Base-by-base conservation (phyloP, 2,888 invertebrate species). In the Yponomeuta sedellus region DNA sequence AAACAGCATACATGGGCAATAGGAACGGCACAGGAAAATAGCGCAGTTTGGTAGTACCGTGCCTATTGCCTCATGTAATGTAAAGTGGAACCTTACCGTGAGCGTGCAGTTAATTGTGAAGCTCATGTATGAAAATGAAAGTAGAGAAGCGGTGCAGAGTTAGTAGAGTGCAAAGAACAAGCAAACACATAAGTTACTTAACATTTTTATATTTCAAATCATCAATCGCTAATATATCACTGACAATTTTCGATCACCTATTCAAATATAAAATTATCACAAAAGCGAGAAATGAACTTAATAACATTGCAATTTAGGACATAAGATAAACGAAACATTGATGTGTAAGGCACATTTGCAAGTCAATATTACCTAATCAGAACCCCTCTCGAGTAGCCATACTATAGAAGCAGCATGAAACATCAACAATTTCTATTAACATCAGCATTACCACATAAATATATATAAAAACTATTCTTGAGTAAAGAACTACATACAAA, bases 381-480 rank as follows among this genome's bases (percentile, higher is more conserved):
- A 77, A 85, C 85, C 83, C 80, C 88, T 84, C 87, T 85, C 82
- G 85, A 81, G 75, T 84, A 86, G 77, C 84, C 88, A 77, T 87
- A 85, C 88, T 89, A 82, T 87, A 80, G 83, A 75, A 81, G 89
- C 87, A 78, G 90, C 90, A 75, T 82, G 82, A 83, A 77, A 82
- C 79, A 79, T 77, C 68, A 80, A 71, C 75, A 79, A 79, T 81
- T 80, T 80, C 64, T 75, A 75, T 77, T 74, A 75, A 72, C 67
- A 70, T 68, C 64, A 1, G 71, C 71, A 69, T 80, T 83, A 83
- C 81, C 74, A 77, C 70, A 73, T 82, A 86, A 85, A 83, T 73
- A 80, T 75, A 71, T 75, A 4, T 77, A 79, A 77, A 85, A 86
- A 86, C 78, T 75, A 75, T 74, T 74, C 73, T 77, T 73, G 72